phyloP scores from a whole-genome alignment of 2,888 invertebrate genomes.

The Tanaodytes sp. region DNA sequence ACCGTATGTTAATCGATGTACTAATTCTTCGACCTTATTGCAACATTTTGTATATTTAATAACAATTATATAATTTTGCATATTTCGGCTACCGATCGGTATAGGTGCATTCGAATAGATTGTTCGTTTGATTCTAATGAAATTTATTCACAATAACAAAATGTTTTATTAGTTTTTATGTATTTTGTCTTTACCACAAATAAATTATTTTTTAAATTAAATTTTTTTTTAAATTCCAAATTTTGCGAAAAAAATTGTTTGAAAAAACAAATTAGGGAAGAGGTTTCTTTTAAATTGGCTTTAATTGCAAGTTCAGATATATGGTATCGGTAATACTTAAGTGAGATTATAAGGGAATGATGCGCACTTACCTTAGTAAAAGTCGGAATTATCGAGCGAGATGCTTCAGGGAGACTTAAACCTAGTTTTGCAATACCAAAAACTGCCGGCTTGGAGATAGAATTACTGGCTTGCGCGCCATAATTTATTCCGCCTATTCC shows the following conservation, averaged over 20 bases:
- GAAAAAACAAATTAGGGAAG: too few species aligned
- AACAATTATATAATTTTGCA: conserved; percentile 10
- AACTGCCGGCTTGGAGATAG: conserved; percentile 56
- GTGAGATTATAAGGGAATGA: conserved; percentile 28
- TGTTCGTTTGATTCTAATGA: too few species aligned
- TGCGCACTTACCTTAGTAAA: conserved; percentile 62
- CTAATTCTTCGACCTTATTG: conserved; percentile 37
- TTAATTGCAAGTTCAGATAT: conserved; percentile 29
- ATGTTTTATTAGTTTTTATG: too few species aligned
- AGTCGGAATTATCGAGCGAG: conserved; percentile 57
- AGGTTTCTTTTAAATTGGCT: conserved; percentile 24
- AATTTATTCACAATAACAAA: too few species aligned
- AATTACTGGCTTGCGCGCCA: conserved; percentile 59
- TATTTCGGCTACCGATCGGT: background rate
- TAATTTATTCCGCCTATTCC: conserved; percentile 67
- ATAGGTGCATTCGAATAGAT: background rate
- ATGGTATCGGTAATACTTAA: conserved; percentile 22
- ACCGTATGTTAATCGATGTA: conserved; percentile 22
- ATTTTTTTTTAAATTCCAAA: too few species aligned
- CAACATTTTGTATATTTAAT: conserved; percentile 27
- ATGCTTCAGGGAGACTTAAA: conserved; percentile 60
- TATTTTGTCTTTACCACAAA: too few species aligned
- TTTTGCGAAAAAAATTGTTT: too few species aligned
- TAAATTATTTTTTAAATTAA: too few species aligned
- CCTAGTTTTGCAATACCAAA: conserved; percentile 61